These are phyloP conservation scores for Enhydra lutris DNA, from an alignment of 2,113 vertebrate genomes.

Conservation along the genomic window DNA sequence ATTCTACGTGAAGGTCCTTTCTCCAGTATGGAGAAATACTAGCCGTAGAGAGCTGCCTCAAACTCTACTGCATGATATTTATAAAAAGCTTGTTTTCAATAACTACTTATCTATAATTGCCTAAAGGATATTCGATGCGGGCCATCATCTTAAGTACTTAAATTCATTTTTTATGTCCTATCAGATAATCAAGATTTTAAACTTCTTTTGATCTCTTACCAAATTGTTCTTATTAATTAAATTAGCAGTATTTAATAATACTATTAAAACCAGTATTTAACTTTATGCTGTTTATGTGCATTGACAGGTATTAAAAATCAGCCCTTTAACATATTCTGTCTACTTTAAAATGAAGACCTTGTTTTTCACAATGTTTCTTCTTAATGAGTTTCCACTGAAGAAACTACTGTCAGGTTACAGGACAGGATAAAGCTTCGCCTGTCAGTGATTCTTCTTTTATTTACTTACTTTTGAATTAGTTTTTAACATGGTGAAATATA, in stretches of 20 bases:
- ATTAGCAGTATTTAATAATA: too few relatives aligned
- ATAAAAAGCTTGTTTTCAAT: neutral
- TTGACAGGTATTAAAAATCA: neutral
- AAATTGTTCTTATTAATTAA: neutral
- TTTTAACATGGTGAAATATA: neutral
- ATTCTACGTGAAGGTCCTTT: neutral
- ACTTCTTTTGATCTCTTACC: neutral
- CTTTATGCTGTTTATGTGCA: neutral
- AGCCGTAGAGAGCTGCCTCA: neutral
- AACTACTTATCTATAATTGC: neutral
- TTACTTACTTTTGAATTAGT: conserved; percentile 6
- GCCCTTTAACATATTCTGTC: neutral
- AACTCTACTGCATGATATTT: neutral
- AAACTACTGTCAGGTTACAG: neutral
- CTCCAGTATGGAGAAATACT: neutral
- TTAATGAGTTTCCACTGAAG: neutral
- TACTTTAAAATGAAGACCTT: neutral
- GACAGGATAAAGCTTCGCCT: neutral
- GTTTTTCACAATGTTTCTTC: neutral
- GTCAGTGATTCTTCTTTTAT: neutral
- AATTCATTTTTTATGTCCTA: neutral
- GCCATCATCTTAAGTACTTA: neutral
- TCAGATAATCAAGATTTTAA: neutral
- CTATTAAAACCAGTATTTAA: too few relatives aligned
- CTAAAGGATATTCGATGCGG: neutral